phyloP scores from a whole-genome alignment of 2,888 invertebrate genomes.

The Epirrhoe alternata region DNA sequence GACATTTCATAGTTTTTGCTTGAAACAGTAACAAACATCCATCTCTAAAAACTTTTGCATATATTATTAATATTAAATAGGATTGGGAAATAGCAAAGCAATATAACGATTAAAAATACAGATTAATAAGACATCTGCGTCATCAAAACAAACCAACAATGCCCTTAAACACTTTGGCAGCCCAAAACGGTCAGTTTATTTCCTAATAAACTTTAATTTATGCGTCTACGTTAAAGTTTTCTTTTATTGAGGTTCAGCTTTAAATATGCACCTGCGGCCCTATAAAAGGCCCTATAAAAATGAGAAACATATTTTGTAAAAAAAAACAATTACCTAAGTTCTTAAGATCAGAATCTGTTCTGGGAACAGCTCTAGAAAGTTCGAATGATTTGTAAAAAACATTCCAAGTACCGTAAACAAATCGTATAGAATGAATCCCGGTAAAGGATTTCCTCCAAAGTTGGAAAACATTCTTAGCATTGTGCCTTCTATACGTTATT shows the following conservation, averaged over 20 bases:
- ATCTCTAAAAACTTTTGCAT: no score
- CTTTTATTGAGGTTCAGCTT: constrained; percentile 39
- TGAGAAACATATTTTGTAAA: constrained; percentile 23
- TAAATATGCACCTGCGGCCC: constrained; percentile 39
- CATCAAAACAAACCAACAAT: constrained; percentile 35
- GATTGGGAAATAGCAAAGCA: neutral
- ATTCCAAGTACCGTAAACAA: constrained; percentile 11
- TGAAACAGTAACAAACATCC: no score
- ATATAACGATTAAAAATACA: constrained; percentile 3
- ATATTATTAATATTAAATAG: neutral
- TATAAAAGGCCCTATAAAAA: constrained; percentile 35
- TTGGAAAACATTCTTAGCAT: constrained; percentile 53
- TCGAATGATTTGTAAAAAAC: constrained; percentile 3
- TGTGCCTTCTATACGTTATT: constrained; percentile 71
- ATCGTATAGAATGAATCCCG: constrained; percentile 22
- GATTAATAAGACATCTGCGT: constrained; percentile 32
- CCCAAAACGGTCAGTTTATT: constrained; percentile 42
- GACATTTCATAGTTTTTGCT: no score
- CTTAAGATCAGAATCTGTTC: neutral
- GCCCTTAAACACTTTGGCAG: constrained; percentile 38
- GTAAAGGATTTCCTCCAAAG: constrained; percentile 38
- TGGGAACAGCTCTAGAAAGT: neutral
- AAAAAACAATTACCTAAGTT: neutral
- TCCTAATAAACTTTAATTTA: constrained; percentile 45
- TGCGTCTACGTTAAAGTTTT: constrained; percentile 44